phyloP scores from a whole-genome alignment of 2,797 vertebrate genomes.

The Crenuchus spilurus region DNA sequence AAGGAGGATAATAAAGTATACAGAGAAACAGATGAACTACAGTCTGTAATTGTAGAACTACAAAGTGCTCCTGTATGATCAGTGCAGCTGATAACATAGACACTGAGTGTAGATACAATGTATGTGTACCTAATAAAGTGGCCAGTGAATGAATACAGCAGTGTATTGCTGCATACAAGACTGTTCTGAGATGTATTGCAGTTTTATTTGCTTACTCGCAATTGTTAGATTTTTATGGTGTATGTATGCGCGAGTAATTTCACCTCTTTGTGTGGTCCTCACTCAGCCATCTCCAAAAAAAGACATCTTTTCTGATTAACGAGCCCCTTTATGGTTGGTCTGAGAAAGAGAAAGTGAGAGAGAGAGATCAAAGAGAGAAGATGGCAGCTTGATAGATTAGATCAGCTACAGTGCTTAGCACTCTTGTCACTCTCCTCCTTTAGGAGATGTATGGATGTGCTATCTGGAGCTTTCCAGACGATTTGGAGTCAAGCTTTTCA shows the following conservation, averaged over 20 bases:
- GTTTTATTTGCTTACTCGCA: too few relatives aligned
- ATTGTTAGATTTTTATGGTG: too few relatives aligned
- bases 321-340: slow-evolving; percentile 33
- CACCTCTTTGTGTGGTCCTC: neutral
- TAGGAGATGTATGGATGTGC: slow-evolving; percentile 33
- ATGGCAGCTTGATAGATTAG: slow-evolving; percentile 43
- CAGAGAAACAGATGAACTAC: too few relatives aligned
- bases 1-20: too few relatives aligned
- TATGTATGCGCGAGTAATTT: neutral
- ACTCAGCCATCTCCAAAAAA: neutral
- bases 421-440: slow-evolving; percentile 37
- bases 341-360: slow-evolving; percentile 15
- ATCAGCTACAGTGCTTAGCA: slow-evolving; percentile 42
- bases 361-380: slow-evolving; percentile 8
- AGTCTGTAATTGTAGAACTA: too few relatives aligned
- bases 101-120: too few relatives aligned
- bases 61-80: too few relatives aligned
- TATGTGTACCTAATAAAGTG: too few relatives aligned
- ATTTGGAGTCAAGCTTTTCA: slow-evolving; percentile 6
- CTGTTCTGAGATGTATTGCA: too few relatives aligned
- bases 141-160: too few relatives aligned
- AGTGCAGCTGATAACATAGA: too few relatives aligned
- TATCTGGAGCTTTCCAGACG: slow-evolving; percentile 31
- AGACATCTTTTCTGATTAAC: slow-evolving; percentile 35
- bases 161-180: too few relatives aligned